Conservation (phyloP, 2,797 vertebrate genomes). For the Fringilla coelebs region DNA sequence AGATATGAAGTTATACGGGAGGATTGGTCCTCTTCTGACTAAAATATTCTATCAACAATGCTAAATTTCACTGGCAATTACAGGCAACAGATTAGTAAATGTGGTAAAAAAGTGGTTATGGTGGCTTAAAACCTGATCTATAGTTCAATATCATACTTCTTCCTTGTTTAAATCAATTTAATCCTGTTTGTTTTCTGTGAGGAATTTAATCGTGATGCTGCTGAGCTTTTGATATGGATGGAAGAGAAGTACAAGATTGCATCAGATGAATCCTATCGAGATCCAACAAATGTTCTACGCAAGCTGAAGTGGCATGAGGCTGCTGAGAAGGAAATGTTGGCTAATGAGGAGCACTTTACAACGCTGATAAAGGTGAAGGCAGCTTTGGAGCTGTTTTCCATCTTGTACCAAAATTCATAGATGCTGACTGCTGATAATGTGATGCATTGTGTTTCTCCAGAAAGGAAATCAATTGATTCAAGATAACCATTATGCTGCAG, state of each 20-base stretch:
- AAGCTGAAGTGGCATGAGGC: slow-evolving; percentile 85
- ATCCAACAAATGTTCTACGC: slow-evolving; percentile 78
- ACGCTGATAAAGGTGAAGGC: slow-evolving; percentile 78
- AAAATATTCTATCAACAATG: neutral
- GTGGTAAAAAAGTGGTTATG: neutral
- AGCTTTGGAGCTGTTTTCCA: neutral
- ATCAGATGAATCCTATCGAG: slow-evolving; percentile 81
- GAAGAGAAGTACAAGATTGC: slow-evolving; percentile 85
- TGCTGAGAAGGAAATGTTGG: slow-evolving; percentile 83
- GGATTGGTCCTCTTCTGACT: neutral
- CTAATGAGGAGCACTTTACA: slow-evolving; percentile 78
- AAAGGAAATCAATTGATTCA: slow-evolving; percentile 77
- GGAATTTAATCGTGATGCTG: slow-evolving; percentile 85
- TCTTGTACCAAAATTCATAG: neutral
- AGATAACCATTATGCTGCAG: slow-evolving; percentile 70
- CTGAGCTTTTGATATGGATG: slow-evolving; percentile 87
- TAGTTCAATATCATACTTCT: neutral
- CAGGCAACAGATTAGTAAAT: neutral
- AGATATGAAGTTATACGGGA: neutral
- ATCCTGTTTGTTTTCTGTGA: slow-evolving; percentile 33
- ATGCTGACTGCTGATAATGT: neutral
- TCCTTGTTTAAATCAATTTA: neutral
- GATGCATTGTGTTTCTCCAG: slow-evolving; percentile 59
- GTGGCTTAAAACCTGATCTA: neutral
- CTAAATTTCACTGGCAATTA: neutral